Evolutionary conservation across 2,113 vertebrate genomes (phyloP).

Genomic region (Eolophus roseicapilla): DNA sequence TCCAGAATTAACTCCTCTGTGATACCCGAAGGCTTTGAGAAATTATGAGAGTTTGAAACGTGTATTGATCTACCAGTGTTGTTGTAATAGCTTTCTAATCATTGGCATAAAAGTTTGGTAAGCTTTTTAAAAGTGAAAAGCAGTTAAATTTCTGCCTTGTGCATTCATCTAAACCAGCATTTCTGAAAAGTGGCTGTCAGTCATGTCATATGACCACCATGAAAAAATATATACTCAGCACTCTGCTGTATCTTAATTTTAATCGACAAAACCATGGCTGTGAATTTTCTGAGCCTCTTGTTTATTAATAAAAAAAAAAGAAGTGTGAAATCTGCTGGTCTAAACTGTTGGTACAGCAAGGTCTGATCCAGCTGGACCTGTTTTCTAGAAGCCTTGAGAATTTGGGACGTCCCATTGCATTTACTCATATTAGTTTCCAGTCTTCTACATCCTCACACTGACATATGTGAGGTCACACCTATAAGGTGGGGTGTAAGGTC

Average conservation of each 20-base stretch:
- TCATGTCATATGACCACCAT: not conserved
- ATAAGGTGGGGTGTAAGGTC: not conserved
- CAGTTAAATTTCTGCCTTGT: not conserved
- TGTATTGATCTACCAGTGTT: not conserved
- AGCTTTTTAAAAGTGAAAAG: slow-evolving; percentile 11
- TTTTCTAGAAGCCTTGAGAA: not conserved
- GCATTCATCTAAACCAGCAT: not conserved
- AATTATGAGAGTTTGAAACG: slow-evolving; percentile 3
- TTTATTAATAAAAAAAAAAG: not conserved
- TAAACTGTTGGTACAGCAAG: not conserved
- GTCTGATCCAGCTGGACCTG: not conserved
- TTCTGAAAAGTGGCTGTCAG: not conserved
- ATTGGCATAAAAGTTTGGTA: not conserved
- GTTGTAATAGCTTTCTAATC: not conserved
- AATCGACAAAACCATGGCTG: not conserved
- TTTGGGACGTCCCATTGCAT: not conserved
- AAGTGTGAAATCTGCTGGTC: not conserved
- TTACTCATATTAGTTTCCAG: not conserved
- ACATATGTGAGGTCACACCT: not conserved
- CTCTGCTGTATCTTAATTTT: not conserved
- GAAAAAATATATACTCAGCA: not conserved
- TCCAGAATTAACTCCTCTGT: slow-evolving; percentile 32
- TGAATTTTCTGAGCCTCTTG: not conserved
- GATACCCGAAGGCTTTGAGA: slow-evolving; percentile 18
- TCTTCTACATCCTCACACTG: not conserved